Percentiles rank a stretch among this genome's conserved stretches.
phyloP scores from a whole-genome alignment of 2,888 invertebrate species.

The Catocala nupta region DNA sequence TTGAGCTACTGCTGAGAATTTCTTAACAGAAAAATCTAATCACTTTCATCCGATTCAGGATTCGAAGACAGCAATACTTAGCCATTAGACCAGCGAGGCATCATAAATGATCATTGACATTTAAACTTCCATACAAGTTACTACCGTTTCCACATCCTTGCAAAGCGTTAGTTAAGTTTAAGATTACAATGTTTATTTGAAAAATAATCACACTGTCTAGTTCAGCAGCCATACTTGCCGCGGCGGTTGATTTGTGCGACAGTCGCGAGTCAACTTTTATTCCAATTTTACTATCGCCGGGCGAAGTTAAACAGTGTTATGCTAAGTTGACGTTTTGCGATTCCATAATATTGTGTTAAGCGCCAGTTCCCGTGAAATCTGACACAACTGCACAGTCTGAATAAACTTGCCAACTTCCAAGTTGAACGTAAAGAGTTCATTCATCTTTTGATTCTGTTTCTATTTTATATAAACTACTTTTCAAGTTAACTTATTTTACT shows the following conservation, averaged over 20 bases:
- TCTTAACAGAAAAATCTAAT: too few species aligned
- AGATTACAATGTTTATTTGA: neutral
- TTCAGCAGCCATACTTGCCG: neutral
- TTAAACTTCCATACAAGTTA: too few species aligned
- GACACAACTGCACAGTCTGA: constrained; percentile 74
- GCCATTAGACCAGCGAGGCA: too few species aligned
- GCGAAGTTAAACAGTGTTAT: constrained; percentile 74
- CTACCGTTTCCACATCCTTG: too few species aligned
- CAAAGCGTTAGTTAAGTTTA: neutral
- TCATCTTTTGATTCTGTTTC: constrained; percentile 56
- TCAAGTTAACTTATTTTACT: constrained; percentile 36
- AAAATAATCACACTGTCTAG: neutral
- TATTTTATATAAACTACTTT: constrained; percentile 36
- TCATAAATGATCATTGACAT: too few species aligned
- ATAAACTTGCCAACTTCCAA: constrained; percentile 72
- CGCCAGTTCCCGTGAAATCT: constrained; percentile 72
- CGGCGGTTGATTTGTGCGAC: constrained; percentile 3
- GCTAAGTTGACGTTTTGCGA: constrained; percentile 74
- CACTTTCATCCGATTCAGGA: too few species aligned
- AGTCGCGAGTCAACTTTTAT: constrained; percentile 44
- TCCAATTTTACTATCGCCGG: constrained; percentile 60
- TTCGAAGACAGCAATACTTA: too few species aligned
- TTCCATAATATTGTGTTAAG: constrained; percentile 81
- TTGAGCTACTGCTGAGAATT: too few species aligned
- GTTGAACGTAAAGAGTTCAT: constrained; percentile 63